These are phyloP conservation scores for Sialis fuliginosa DNA, from an alignment of 2,888 invertebrate species.

Conservation along the genomic window DNA sequence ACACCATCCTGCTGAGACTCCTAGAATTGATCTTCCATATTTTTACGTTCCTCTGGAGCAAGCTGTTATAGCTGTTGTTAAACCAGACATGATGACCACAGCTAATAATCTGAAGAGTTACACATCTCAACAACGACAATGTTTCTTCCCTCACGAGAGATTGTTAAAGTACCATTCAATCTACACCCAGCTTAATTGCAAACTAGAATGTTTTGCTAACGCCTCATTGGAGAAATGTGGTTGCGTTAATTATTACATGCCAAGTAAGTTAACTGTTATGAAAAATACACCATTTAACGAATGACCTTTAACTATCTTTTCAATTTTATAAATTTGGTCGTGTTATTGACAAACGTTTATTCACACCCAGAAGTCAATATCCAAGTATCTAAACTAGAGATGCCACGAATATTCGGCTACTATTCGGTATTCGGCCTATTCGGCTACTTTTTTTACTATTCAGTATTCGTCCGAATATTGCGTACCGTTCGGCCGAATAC, in stretches of 20 bases:
- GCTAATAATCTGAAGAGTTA: conserved; percentile 45
- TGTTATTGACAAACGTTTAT: too few relatives aligned
- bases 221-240: conserved; percentile 41
- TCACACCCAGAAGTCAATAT: too few relatives aligned
- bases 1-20: conserved; percentile 51
- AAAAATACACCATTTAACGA: too few relatives aligned
- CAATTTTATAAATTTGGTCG: too few relatives aligned
- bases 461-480: too few relatives aligned
- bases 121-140: conserved; percentile 43
- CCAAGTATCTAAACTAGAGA: too few relatives aligned
- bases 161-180: conserved; percentile 44
- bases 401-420: too few relatives aligned
- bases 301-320: too few relatives aligned
- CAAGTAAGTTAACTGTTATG: conserved; percentile 23
- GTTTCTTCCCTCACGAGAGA: conserved; percentile 48
- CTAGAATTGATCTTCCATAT: conserved; percentile 47
- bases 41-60: conserved; percentile 51
- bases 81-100: conserved; percentile 61
- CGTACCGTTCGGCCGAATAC: too few relatives aligned
- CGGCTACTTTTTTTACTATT: too few relatives aligned
- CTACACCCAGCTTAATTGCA: conserved; percentile 57
- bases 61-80: conserved; percentile 51
- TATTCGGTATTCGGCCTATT: too few relatives aligned
- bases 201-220: conserved; percentile 54
- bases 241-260: conserved; percentile 57